These are phyloP conservation scores for Neomonachus schauinslandi DNA, from an alignment of 2,113 vertebrate species.

Conservation along the genomic window DNA sequence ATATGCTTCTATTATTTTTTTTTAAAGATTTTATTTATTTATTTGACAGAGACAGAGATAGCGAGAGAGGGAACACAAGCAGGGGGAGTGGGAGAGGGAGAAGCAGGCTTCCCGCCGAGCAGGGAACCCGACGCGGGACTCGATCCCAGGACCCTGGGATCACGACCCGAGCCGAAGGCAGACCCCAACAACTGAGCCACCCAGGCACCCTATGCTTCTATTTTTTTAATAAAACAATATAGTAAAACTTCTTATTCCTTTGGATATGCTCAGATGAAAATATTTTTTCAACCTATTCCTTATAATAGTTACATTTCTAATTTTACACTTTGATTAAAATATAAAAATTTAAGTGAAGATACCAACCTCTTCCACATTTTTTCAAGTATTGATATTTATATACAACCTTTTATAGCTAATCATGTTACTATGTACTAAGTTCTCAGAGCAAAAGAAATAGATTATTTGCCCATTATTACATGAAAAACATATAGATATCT, in stretches of 20 bases:
- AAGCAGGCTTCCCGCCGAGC: too few relatives aligned
- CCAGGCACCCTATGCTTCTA: neutral
- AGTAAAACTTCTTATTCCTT: neutral
- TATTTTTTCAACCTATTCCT: neutral
- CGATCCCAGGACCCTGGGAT: too few relatives aligned
- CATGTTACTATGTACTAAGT: neutral
- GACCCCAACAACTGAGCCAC: too few relatives aligned
- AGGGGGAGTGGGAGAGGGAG: too few relatives aligned
- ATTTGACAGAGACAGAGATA: too few relatives aligned
- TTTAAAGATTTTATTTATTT: too few relatives aligned
- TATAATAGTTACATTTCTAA: conserved; percentile 16
- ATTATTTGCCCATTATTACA: neutral
- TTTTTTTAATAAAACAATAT: neutral
- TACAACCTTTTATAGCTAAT: neutral
- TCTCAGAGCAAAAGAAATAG: conserved; percentile 12
- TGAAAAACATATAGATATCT: neutral
- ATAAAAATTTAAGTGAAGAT: conserved; percentile 12
- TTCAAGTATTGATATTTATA: conserved; percentile 8
- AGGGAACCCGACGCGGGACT: too few relatives aligned
- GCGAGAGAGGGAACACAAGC: too few relatives aligned
- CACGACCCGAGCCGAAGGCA: too few relatives aligned
- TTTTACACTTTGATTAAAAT: conserved; percentile 32
- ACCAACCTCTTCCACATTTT: neutral
- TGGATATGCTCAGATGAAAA: neutral
- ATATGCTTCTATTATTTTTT: neutral